A percentile compares a stretch with the other conserved stretches of the same genome.
Conservation (phyloP, 2,113 vertebrate genomes). For the Calidris pygmaea region DNA sequence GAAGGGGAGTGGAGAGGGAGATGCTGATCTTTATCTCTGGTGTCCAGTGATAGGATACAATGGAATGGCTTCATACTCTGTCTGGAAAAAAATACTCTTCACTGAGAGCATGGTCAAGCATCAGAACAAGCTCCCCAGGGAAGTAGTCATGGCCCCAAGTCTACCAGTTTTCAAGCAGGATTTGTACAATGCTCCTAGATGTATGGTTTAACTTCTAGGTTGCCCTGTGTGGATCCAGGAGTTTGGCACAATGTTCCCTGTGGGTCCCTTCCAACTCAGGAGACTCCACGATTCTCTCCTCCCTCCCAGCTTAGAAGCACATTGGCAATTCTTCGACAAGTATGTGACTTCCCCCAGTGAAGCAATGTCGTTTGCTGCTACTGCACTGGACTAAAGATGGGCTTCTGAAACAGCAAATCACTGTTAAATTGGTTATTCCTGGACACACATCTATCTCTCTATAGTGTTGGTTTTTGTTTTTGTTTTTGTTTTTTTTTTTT, state of each 20-base stretch:
- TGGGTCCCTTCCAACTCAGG: not conserved
- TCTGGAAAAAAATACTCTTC: not conserved
- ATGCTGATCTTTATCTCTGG: not conserved
- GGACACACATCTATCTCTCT: not conserved
- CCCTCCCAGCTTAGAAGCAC: not conserved
- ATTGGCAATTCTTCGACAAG: accelerated
- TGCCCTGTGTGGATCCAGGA: not conserved
- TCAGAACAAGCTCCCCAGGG: not conserved
- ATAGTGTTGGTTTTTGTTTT: too few relatives aligned
- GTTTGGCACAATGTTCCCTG: not conserved
- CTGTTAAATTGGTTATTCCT: not conserved
- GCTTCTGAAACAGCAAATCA: not conserved
- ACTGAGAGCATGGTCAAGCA: not conserved
- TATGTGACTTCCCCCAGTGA: accelerated
- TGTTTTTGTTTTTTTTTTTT: not conserved
- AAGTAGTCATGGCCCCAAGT: not conserved
- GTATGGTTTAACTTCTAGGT: not conserved
- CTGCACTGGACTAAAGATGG: not conserved
- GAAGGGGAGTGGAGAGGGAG: not conserved
- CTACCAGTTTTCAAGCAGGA: not conserved
- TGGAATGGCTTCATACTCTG: not conserved
- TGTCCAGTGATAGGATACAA: not conserved
- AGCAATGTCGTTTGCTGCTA: not conserved
- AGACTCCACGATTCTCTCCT: not conserved
- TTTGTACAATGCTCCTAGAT: not conserved